Base-by-base conservation (phyloP, 2,797 vertebrate genomes). In the Microcaecilia unicolor region DNA sequence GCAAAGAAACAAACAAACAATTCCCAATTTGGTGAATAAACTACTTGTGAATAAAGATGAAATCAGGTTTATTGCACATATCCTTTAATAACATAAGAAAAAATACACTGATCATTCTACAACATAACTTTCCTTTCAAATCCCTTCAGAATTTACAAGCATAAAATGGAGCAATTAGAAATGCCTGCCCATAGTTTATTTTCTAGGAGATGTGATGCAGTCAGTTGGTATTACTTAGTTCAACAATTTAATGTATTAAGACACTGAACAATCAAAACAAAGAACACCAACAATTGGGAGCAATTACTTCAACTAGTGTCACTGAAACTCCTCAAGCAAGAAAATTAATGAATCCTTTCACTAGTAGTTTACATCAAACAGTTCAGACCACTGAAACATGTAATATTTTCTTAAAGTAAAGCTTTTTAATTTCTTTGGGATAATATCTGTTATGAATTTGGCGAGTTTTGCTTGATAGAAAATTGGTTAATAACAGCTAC, bases 211-310 rank as follows among this genome's bases (percentile, higher is more conserved):
- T 18, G 29, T 0, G 0, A 17, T 31, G 21, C 24, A 45, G 22
- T 38, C 41, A 45, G 45, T 52, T 35, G 12, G 24, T 45, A 48
- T 41, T 41, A 48, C 15, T 52, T 34, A 26, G 31, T 41, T 44
- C 11, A 8, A 18, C 35, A 45, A 12, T 19, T 23, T 28, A 37
- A 18, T 19, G 23, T 22, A 15, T 51, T 34, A 37, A 39, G 43
- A 33, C 39, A 43, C 25, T 33, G 15, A 8, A 14, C 22, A 6
- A 11, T 35, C 20, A 47, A 19, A 22, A 15, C 43, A 27, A 9
- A 34, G 22, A 8, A 23, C 22, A 15, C 5, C 34, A 16, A 36
- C 39, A 42, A 9, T 14, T 11, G 33, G 22, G 21, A 12, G 17
- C 43, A 42, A 43, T 27, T 42, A n/a, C 3, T 27, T 16, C 19